Percentiles rank a stretch among this genome's conserved stretches.
Conservation (phyloP, 2,888 invertebrate species). For the Penaeus monodon region DNA sequence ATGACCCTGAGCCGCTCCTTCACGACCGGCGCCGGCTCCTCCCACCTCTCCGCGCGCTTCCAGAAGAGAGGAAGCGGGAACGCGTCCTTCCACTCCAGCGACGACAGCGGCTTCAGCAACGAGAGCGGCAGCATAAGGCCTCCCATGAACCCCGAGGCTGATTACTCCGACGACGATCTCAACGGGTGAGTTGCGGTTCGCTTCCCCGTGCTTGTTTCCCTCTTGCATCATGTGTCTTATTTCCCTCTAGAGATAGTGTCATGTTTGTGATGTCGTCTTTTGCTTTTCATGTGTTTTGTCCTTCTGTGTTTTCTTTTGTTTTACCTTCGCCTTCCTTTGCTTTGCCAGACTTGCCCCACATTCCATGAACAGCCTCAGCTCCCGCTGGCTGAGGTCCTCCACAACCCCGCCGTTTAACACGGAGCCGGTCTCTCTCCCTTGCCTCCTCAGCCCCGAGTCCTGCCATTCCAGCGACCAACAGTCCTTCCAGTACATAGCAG, state of each 20-base stretch:
- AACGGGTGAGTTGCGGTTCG: constrained; percentile 64
- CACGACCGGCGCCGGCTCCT: constrained; percentile 35
- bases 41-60: constrained; percentile 44
- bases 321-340: constrained; percentile 26
- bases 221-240: constrained; percentile 4
- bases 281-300: constrained; percentile 18
- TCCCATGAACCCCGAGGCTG: constrained; percentile 88
- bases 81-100: constrained; percentile 54
- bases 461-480: constrained; percentile 4
- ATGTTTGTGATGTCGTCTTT: neutral
- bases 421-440: constrained; percentile 7
- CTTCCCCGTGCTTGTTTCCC: neutral
- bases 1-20: constrained; percentile 38
- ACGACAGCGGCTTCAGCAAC: constrained; percentile 85
- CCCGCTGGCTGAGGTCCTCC: constrained; percentile 44
- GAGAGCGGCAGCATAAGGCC: constrained; percentile 75
- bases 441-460: constrained; percentile 11
- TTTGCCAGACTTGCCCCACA: constrained; percentile 31
- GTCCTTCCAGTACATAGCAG: constrained; percentile 3
- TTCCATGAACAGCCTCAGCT: constrained; percentile 47
- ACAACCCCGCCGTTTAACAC: constrained; percentile 22
- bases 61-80: constrained; percentile 55
- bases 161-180: constrained; percentile 88
- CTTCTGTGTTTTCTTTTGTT: constrained; percentile 11
- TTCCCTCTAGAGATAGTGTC: neutral